A percentile compares a stretch with the other conserved stretches of the same genome.
Evolutionary conservation across 1,140 invertebrate species (phyloP).

Genomic region (Listronotus bonariensis): DNA sequence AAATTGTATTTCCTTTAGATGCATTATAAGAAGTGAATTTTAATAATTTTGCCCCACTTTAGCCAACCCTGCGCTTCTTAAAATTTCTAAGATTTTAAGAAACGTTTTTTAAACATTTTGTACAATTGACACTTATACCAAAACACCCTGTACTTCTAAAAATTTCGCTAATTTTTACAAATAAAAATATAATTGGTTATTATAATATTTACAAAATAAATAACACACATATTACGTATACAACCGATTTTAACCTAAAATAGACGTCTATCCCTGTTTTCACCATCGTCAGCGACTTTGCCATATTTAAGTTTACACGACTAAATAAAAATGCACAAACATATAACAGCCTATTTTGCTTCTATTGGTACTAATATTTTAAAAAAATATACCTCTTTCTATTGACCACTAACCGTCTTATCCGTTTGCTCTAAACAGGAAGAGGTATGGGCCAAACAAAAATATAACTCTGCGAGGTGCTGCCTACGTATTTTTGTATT

Average conservation of each 20-base stretch:
- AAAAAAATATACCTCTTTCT: background rate
- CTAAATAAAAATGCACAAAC: constrained; percentile 47
- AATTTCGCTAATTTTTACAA: too few relatives aligned
- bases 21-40: too few relatives aligned
- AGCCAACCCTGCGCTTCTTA: too few relatives aligned
- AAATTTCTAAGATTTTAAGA: too few relatives aligned
- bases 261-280: background rate
- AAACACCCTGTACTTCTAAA: too few relatives aligned
- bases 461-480: constrained; percentile 50
- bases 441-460: constrained; percentile 41
- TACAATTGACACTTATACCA: too few relatives aligned
- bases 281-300: background rate
- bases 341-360: constrained; percentile 51
- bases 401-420: constrained; percentile 45
- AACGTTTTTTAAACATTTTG: too few relatives aligned
- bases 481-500: constrained; percentile 39
- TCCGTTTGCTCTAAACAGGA: constrained; percentile 53
- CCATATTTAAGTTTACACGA: constrained; percentile 23
- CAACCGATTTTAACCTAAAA: background rate
- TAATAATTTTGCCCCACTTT: too few relatives aligned
- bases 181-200: too few relatives aligned
- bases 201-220: constrained; percentile 18
- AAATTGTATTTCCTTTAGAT: too few relatives aligned
- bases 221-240: background rate
- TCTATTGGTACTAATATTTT: background rate